These are phyloP conservation scores for Eidolon helvum DNA, from an alignment of 2,113 vertebrate species.

Conservation along the genomic window DNA sequence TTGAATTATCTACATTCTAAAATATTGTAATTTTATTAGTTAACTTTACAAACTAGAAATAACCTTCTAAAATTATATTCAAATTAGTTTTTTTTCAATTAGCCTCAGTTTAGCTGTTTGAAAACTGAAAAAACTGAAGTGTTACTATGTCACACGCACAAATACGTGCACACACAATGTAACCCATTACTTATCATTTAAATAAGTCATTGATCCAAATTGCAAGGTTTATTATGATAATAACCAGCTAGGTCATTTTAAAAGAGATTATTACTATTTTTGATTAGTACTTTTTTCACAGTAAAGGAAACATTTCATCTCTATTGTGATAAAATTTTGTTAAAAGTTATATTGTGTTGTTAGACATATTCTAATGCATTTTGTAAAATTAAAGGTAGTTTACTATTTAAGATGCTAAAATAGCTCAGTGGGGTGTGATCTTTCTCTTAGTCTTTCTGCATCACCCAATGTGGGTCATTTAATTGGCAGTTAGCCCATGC, in stretches of 20 bases:
- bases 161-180: not conserved
- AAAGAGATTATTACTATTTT: not conserved
- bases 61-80: not conserved
- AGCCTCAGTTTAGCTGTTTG: not conserved
- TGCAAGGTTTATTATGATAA: not conserved
- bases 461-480: not conserved
- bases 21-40: not conserved
- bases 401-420: not conserved
- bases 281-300: not conserved
- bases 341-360: not conserved
- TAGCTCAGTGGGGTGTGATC: constrained; percentile 1
- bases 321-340: not conserved
- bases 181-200: not conserved
- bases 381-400: not conserved
- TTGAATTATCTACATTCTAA: not conserved
- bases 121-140: not conserved
- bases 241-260: not conserved
- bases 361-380: not conserved
- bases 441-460: not conserved
- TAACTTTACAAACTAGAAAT: not conserved
- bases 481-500: constrained; percentile 41
- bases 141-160: not conserved
- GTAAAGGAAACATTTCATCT: not conserved
- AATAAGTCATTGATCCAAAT: not conserved
- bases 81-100: not conserved